These are phyloP conservation scores for Drosophila neutralis DNA, from an alignment of 2,888 invertebrate genomes.

Conservation along the genomic window DNA sequence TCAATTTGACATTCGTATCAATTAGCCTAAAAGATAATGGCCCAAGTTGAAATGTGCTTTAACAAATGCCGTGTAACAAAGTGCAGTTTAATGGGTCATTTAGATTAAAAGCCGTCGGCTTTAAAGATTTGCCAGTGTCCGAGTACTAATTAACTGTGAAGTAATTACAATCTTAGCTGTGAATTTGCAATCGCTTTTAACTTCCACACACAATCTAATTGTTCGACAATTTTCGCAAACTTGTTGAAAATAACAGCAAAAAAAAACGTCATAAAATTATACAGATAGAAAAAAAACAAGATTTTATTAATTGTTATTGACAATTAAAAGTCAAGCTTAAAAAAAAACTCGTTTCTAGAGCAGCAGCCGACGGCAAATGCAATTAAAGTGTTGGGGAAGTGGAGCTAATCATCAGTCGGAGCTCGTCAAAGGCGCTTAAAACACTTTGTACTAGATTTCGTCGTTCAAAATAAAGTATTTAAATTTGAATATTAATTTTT, in stretches of 20 bases:
- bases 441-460: conserved; percentile 20
- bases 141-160: neutral
- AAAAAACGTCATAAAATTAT: neutral
- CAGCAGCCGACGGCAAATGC: conserved; percentile 60
- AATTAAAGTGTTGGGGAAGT: conserved; percentile 39
- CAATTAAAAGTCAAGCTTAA: conserved; percentile 55
- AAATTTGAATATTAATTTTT: conserved; percentile 10
- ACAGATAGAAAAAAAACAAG: conserved; percentile 8
- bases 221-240: conserved; percentile 16
- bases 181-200: neutral
- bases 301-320: conserved; percentile 51
- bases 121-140: neutral
- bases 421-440: conserved; percentile 26
- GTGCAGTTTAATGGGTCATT: conserved; percentile 4
- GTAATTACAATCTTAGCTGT: neutral
- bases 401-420: conserved; percentile 21
- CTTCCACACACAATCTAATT: conserved; percentile 18
- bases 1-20: neutral
- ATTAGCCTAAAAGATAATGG: neutral
- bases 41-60: neutral
- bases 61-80: neutral
- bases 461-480: neutral
- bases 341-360: conserved; percentile 54
- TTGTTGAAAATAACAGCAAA: neutral
- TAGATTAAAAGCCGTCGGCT: conserved; percentile 8